Percentiles rank a stretch among this genome's conserved stretches.
Conservation (phyloP, 2,888 invertebrate species). For the Leptinotarsa rubiginosa region DNA sequence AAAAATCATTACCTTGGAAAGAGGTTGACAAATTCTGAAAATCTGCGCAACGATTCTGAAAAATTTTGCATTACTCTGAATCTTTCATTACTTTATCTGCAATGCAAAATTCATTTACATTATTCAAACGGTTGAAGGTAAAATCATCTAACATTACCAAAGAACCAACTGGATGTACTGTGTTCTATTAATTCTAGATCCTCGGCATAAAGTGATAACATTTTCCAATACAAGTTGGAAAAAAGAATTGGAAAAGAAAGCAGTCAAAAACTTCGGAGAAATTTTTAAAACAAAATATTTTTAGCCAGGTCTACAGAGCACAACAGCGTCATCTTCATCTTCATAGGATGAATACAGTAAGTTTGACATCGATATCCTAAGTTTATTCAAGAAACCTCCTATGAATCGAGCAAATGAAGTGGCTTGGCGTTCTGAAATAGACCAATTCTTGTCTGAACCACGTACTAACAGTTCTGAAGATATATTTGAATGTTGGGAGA, state of each 20-base stretch:
- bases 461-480: constrained; percentile 40
- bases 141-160: constrained; percentile 31
- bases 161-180: constrained; percentile 25
- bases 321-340: constrained; percentile 26
- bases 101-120: constrained; percentile 20
- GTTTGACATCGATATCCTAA: constrained; percentile 21
- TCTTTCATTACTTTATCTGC: too few relatives aligned
- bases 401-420: constrained; percentile 32
- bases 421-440: constrained; percentile 43
- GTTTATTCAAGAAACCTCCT: constrained; percentile 30
- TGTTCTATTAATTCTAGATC: constrained; percentile 28
- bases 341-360: constrained; percentile 22
- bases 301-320: constrained; percentile 27
- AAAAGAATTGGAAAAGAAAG: constrained; percentile 19
- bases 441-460: constrained; percentile 41
- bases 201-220: constrained; percentile 28
- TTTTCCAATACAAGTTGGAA: constrained; percentile 33
- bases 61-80: constrained; percentile 40
- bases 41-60: constrained; percentile 37
- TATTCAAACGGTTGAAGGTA: constrained; percentile 37
- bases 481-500: constrained; percentile 42
- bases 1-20: constrained; percentile 21
- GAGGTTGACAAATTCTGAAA: constrained; percentile 38
- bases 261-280: constrained; percentile 34
- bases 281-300: constrained; percentile 32